Conservation (phyloP, 2,797 vertebrate genomes). For the Rhinogobio ventralis region DNA sequence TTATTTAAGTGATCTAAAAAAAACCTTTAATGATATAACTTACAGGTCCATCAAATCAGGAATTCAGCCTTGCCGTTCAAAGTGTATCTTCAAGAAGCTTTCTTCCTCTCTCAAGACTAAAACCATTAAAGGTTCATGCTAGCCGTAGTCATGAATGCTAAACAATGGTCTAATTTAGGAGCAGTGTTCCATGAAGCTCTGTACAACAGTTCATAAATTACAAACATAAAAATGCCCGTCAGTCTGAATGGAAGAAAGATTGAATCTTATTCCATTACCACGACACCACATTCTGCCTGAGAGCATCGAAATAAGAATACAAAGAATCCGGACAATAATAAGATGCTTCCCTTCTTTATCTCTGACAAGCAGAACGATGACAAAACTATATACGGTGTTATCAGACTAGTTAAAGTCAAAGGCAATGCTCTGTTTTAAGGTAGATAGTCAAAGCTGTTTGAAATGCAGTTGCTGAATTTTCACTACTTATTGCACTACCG, state of each 20-base stretch:
- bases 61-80: conserved; percentile 10
- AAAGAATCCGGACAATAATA: conserved; percentile 21
- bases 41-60: neutral
- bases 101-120: conserved; percentile 46
- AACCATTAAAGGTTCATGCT: conserved; percentile 45
- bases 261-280: conserved; percentile 52
- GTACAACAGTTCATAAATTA: conserved; percentile 61
- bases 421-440: conserved; percentile 22
- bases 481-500: neutral
- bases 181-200: conserved; percentile 60
- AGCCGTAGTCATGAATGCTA: conserved; percentile 54
- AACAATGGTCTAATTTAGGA: conserved; percentile 60
- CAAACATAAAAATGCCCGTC: conserved; percentile 55
- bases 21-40: neutral
- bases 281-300: conserved; percentile 16
- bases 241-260: conserved; percentile 37
- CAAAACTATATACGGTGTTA: conserved; percentile 19
- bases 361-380: conserved; percentile 35
- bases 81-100: conserved; percentile 8
- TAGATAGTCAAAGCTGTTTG: conserved; percentile 1
- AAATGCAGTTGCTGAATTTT: neutral
- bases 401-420: conserved; percentile 28
- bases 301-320: conserved; percentile 31
- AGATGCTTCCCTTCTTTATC: conserved; percentile 9
- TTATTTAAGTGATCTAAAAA: neutral